Base-by-base conservation (phyloP, 2,797 vertebrate genomes). In the Bothrops alternatus region DNA sequence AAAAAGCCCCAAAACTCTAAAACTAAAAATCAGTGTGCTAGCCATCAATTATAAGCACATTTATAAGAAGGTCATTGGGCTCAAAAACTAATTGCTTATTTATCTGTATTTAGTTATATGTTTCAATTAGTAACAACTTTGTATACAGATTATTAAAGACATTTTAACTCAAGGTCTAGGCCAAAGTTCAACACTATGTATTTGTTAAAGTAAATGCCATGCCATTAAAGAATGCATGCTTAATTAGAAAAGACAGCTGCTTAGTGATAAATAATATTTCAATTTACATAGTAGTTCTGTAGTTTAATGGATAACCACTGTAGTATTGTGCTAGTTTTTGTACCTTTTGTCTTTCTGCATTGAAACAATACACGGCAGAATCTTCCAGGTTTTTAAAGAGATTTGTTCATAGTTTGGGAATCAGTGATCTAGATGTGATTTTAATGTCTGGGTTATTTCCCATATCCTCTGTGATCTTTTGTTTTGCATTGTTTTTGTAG, bases 161-260 rank as follows among this genome's bases (percentile, higher is more conserved):
- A 47, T 92, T 95, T 95, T 95, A 91, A 93, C 73, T 89, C 87
- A 16, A 28, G 8, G 20, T 92, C 82, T 7, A 89, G 78, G 90
- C 87, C 25, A 93, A 13, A 88, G 89, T 37, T 42, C 73, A 55
- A 89, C 7, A 20, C 92, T 94, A 58, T 89, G 94, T 93, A 94
- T 93, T 93, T 89, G 86, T 93, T 93, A 57, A 87, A 92, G 32
- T 73, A 90, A 91, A 42, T 91, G 87, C 91, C 88, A 93, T 53
- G 32, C 50, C 16, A 56, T 93, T 97, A 93, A 96, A 90, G 94
- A 73, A 47, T 32, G 86, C 92, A 93, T 94, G 95, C 91, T 95
- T 95, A 97, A 96, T 95, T 93, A 94, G 91, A 91, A 95, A 95
- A 95, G 85, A 25, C 86, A 94, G 88, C 92, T 94, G 93, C 92